These are phyloP conservation scores for Ploceus nigricollis DNA, from an alignment of 2,113 vertebrate genomes.

Conservation along the genomic window DNA sequence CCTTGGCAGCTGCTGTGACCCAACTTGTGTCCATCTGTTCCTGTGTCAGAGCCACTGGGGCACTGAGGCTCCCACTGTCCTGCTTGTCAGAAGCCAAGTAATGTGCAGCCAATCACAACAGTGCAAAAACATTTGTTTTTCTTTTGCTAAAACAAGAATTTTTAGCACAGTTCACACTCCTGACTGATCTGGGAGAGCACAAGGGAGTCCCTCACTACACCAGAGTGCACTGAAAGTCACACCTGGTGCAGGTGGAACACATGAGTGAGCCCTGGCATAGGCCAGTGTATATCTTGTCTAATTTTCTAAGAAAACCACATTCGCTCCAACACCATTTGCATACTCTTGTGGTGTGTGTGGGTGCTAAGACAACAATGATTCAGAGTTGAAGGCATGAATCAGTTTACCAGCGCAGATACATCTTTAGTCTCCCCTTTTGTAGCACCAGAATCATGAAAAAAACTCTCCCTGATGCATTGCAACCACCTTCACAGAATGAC, in stretches of 20 bases:
- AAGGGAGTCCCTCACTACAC: not conserved
- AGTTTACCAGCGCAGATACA: not conserved
- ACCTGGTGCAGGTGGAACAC: not conserved
- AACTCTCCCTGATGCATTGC: not conserved
- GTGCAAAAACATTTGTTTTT: not conserved
- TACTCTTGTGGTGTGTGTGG: not conserved
- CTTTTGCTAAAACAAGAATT: not conserved
- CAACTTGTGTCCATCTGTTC: not conserved
- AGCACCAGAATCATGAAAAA: not conserved
- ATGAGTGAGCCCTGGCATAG: not conserved
- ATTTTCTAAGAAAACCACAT: not conserved
- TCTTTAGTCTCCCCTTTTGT: not conserved
- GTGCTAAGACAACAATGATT: not conserved
- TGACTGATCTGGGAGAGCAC: not conserved
- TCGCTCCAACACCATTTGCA: not conserved
- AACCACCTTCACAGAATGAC: not conserved
- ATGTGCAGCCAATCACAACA: not conserved
- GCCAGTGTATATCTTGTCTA: not conserved
- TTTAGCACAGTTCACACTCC: not conserved
- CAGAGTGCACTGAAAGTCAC: not conserved
- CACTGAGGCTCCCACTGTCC: not conserved
- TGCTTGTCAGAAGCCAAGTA: not conserved
- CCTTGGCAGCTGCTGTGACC: not conserved
- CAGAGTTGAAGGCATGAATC: not conserved
- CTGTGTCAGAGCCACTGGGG: not conserved